Base-by-base conservation (phyloP, 2,113 vertebrate species). In the Rhinogobius similis region DNA sequence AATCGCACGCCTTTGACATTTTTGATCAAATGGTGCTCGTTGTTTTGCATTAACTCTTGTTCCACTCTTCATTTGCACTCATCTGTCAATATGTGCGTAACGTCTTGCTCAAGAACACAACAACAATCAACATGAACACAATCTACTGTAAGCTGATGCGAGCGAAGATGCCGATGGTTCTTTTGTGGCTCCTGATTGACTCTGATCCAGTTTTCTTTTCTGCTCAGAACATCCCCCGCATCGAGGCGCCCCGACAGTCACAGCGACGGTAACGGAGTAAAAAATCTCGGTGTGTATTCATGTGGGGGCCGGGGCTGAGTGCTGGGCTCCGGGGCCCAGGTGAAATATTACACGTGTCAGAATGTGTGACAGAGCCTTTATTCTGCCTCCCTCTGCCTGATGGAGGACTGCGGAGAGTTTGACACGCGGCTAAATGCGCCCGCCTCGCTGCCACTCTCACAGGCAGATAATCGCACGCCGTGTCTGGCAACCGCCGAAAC, bases 331-430 rank as follows among this genome's bases (percentile, higher is more conserved):
- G 63, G 68, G 86, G 75, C 62, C 69, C 83, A 71, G 73, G 75
- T 88, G 84, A 89, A 86, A 77, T 87, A 89, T 91, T 83, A 87
- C 36, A 70, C 76, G 84, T 87, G 86, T 87, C 89, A 87, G 61
- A 53, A 24, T 76, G 81, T 76, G 46, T 87, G 86, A 87, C 87
- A 87, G 73, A 79, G 78, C 82, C 82, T 88, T 89, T 88, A 82
- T 89, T 86, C 81, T 76, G 74, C 38, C 50, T 20, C 70, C 82
- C 48, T 73, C 82, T 79, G 82, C 82, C 76, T 86, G 89, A 89
- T 86, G 81, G 88, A 89, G 79, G 82, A 82, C 79, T 77, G 55
- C 74, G 76, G 79, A 20, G 62, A 76, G 74, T 86, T 79, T 85
- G 89, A 88, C 88, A 86, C 70, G 71, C 70, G 71, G 86, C 82